Base-by-base conservation (phyloP, 2,797 vertebrate species). In the Tenualosa ilisha region DNA sequence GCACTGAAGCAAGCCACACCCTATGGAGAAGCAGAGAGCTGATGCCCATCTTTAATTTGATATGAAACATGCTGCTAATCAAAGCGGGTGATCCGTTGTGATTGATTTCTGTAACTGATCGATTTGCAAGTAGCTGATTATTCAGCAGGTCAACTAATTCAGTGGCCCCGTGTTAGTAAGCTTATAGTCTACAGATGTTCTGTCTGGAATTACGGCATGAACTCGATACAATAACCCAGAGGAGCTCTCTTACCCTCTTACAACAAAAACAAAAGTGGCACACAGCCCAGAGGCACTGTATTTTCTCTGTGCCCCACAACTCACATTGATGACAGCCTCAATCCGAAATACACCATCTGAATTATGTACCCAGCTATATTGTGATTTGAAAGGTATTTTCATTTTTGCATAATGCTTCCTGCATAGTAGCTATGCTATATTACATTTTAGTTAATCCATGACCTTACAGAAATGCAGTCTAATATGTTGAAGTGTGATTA, bases 1-100 rank as follows among this genome's bases (percentile, higher is more conserved):
- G 97, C 96, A 26, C 96, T 98, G 95, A 97, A 98, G 92, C 94
- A 95, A n/a, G 93, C 86, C 12, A 96, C 90, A 85, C 95, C 97
- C 98, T 99, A 81, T 0, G 8, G 2, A 24, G 24, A 63, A 63
- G 2, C 9, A 63, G 1, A 63, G 6, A 63, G 59, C 59, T 24
- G 59, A 63, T 63, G 59, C 24, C 59, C 9, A 63, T n/a, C 59
- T 63, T 63, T 63, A 2, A 59, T 63, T 11, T 63, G 8, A 63
- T 63, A 63, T 63, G 59, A 63, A 63, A 63, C 22, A 63, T 24
- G n/a, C 6, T 24, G 59, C 22, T 63, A 63, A 63, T 24, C 59
- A 63, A 63, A 51, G 8, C 2, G 7, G 8, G 50, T 51, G 50
- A 51, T 7, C 46, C 0, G 6, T 5, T 22, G 20, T 59, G 56